Base-by-base conservation (phyloP, 2,113 vertebrate species). In the Indri indri region DNA sequence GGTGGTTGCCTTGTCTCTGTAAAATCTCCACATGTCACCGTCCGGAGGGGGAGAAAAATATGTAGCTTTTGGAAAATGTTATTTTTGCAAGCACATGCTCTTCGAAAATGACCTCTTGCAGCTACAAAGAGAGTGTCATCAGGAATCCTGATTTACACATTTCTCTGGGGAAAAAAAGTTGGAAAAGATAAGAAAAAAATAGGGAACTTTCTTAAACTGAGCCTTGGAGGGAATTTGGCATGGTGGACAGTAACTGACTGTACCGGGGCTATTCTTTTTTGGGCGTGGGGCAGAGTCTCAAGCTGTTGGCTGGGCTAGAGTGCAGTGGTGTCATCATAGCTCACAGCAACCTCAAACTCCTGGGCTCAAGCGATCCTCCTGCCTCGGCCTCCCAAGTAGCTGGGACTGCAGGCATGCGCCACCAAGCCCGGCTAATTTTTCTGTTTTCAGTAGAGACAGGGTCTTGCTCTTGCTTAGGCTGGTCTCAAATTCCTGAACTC, bases 31-130 rank as follows among this genome's bases (percentile, higher is more conserved):
- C 2, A 57, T 1, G 23, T 65, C 54, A 59, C 40, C 0, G 0
- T 73, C 54, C 13, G 0, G 7, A 2, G 12, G 17, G 13, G 2
- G 0, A 10, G 4, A 1, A 3, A 79, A 42, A 3, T 0, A 8
- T 5, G 0, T 0, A 5, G 25, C 32, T 61, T 76, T 34, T 3
- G 5, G 34, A 59, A 73, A 32, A 57, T 1, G 52, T 9, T 23
- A 12, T 54, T 23, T 84, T 66, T 86, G 71, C 61, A 42, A 61
- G 23, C 18, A 17, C 40, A 9, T 0, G 8, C 25, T 61, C 50
- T 22, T 50, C 45, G 20, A 42, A 20, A 11, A 13, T 11, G 11
- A 14, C 7, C 7, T 52, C 50, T 52, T 52, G 25, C n/a, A 80
- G 3, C 18, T 7, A 54, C 30, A 47, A 27, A 32, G 23, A 76